Base-by-base conservation (phyloP, 2,888 invertebrate species). In the Agonopterix subpropinquella region DNA sequence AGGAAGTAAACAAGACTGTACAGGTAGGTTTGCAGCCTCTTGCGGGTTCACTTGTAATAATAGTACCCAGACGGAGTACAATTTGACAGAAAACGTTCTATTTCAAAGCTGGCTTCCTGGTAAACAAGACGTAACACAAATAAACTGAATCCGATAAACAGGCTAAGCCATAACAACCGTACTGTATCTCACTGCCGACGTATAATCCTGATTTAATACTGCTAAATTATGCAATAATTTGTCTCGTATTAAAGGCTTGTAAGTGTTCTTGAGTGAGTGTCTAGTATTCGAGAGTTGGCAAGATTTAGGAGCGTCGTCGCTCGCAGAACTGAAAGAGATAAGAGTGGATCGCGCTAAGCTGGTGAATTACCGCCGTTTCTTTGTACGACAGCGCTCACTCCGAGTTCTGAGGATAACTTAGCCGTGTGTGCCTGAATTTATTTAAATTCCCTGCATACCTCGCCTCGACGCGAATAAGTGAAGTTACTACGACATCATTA, bases 401-500 rank as follows among this genome's bases (percentile, higher is more conserved):
- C 53, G 56, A 61, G 59, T 68, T 70, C 63, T 64, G 51, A 52
- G 61, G 62, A 70, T 71, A 70, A 70, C 64, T 69, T 61, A 66
- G 58, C 53, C 64, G 64, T 67, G 59, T 76, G 71, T 67, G 62
- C 68, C 59, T 54, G 65, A 77, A 74, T 77, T 73, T 77, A 78
- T 79, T 79, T 67, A 77, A 81, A 80, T 78, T 80, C 71, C 54
- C 57, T 60, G 73, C 72, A 72, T 76, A 76, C 71, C 70, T 68
- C 67, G 59, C 66, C 54, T 61, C 56, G 57, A 48, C 55, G 61
- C 7, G 28, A 28, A 28, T 65, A 65, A 68, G 65, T 67, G 63
- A 73, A 76, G 68, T 78, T 74, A 71, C 72, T 71, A 73, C 71
- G 76, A 71, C 74, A 72, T 80, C 74, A 78, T 80, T 80, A 80